Evolutionary conservation across 2,797 vertebrate species (phyloP), one percentile per base, ranked within the genome.

Genomic region (Selene dorsalis): DNA sequence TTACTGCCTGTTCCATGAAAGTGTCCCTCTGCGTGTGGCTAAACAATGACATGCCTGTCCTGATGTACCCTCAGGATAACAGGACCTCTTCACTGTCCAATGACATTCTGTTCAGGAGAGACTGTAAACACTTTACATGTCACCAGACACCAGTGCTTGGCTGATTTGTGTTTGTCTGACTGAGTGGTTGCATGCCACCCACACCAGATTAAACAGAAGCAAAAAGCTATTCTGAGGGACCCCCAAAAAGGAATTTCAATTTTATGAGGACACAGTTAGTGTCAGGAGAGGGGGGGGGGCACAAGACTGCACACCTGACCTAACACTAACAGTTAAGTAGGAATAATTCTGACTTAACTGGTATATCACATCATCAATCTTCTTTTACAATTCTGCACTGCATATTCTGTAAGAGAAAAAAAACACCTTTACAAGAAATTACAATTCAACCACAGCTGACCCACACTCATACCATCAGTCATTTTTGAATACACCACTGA

Each of bases 61-160:
- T 63, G n/a, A 57, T 35, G 2, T 14, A 38, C 26, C 50, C 13
- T 18, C 65, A 20, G 43, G 55, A 22, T 72, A 72, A 77, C 73
- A 55, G 17, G 45, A 39, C 66, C 35, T 5, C 32, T 61, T 52
- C 9, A 16, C 3, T 53, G 56, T 57, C 52, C 16, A 48, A 53
- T 47, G 58, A 18, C 24, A 24, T 60, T 78, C 20, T 74, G 41
- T 45, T 61, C 64, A 69, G 56, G 55, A 67, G 39, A 39, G 48
- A 47, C 61, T 35, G 38, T 78, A 58, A 74, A 61, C 75, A 84
- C 69, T 59, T 69, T 4, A 50, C 58, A 26, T 65, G 53, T 71
- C 53, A 77, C 22, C 22, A 48, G 72, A 63, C 39, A 56, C 30
- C 24, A 32, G 17, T 2, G 12, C 38, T 65, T 56, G 70, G 14